These are phyloP conservation scores for Chaetodon auriga DNA, from an alignment of 2,113 vertebrate genomes.

Conservation along the genomic window DNA sequence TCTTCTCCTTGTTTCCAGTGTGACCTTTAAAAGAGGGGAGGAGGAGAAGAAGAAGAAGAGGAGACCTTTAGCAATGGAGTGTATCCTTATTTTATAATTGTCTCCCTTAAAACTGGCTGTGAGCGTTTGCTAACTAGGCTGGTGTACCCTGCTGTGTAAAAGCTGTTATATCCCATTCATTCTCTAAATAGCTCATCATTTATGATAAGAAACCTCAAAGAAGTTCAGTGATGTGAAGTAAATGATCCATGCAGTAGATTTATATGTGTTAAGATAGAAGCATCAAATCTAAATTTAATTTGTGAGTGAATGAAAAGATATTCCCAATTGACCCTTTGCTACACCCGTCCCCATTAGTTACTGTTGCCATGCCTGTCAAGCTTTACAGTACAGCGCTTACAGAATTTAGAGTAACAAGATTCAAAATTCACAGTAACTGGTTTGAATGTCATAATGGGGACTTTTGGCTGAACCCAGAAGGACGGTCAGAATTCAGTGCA, in stretches of 20 bases:
- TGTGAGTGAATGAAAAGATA: background rate
- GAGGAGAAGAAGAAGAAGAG: background rate
- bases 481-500: too few relatives aligned
- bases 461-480: too few relatives aligned
- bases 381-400: too few relatives aligned
- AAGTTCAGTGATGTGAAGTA: background rate
- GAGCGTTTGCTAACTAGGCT: slow-evolving; percentile 28
- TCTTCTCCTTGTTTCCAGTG: slow-evolving; percentile 42
- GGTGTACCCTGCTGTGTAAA: background rate
- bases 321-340: background rate
- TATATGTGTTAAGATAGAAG: background rate
- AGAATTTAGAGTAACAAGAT: too few relatives aligned
- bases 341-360: background rate
- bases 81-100: slow-evolving; percentile 30
- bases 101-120: slow-evolving; percentile 25
- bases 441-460: too few relatives aligned
- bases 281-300: background rate
- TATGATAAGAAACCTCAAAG: background rate
- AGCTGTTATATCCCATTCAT: slow-evolving; percentile 9
- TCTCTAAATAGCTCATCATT: slow-evolving; percentile 5
- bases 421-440: too few relatives aligned
- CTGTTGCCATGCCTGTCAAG: too few relatives aligned
- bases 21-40: slow-evolving; percentile 53
- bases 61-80: slow-evolving; percentile 44
- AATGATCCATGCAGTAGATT: background rate